Evolutionary conservation across 2,113 vertebrate genomes (phyloP).

Genomic region (Piaya cayana): DNA sequence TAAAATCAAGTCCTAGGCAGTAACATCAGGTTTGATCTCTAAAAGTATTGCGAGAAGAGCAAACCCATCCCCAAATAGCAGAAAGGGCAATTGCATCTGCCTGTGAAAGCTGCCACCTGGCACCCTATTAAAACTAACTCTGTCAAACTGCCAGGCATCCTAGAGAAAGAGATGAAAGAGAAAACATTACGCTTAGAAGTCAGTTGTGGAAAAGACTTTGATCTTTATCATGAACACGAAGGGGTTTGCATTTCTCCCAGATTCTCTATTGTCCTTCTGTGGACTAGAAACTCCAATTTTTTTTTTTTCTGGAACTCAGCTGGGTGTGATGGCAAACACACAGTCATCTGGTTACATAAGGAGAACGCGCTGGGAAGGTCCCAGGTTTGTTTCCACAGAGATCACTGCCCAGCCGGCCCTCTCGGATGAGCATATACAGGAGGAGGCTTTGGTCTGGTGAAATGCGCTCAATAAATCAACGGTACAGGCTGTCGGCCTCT

Average conservation of each 20-base stretch:
- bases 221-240: conserved; percentile 17
- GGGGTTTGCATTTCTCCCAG: neutral
- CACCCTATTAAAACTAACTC: conserved; percentile 45
- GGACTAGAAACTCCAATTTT: conserved; percentile 19
- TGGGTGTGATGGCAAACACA: neutral
- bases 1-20: neutral
- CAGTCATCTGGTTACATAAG: conserved; percentile 29
- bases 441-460: neutral
- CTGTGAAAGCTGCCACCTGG: conserved; percentile 46
- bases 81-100: conserved; percentile 15
- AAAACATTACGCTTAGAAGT: conserved; percentile 32
- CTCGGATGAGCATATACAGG: neutral
- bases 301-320: conserved; percentile 38
- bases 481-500: neutral
- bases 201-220: conserved; percentile 24
- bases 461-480: neutral
- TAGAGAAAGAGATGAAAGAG: conserved; percentile 56
- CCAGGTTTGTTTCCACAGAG: conserved; percentile 36
- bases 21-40: neutral
- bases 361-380: neutral
- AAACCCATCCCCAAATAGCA: conserved; percentile 2
- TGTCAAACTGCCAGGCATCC: conserved; percentile 44
- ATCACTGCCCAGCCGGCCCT: neutral
- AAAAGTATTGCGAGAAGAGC: neutral
- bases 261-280: neutral